Evolutionary conservation across 2,797 vertebrate genomes (phyloP), one percentile per base, ranked within the genome.

Genomic region (Eospalax fontanierii): DNA sequence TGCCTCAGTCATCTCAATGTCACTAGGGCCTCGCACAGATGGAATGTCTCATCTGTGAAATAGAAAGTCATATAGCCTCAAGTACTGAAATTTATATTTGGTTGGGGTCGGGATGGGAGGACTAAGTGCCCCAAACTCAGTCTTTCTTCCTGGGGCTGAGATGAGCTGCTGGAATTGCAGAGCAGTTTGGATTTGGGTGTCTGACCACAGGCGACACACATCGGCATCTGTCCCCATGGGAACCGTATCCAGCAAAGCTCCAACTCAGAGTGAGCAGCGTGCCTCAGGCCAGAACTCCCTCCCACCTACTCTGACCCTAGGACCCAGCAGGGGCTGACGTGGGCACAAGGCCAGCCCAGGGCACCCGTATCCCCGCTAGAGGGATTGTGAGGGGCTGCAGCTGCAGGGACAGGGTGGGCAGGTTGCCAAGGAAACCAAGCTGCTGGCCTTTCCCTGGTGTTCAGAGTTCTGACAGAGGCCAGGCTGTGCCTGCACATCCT

Each of bases 161-260:
- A 86, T 50, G 78, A 80, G 70, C 91, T 63, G 63, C 63, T 59
- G 61, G n/a, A 81, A 63, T 10, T 50, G n/a, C 63, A 83, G 59
- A 65, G 92, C 50, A 22, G 61, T 16, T 68, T 70, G 57, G 87
- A 75, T 61, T 50, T 4, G 9, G 89, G 46, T 24, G 54, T 93
- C 83, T 97, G 95, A 89, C 93, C 76, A 24, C 63, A 76, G 93
- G 79, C 86, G 83, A 70, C 16, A 0, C 24, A 43, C 86, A 85
- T 73, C 82, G 92, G 92, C 76, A 30, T 73, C 95, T 59, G 38
- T 97, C 95, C 97, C 97, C 96, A 97, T 97, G 95, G 97, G 97
- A 97, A 97, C 97, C 9, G 0, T 7, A 88, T 63, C 93, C 38
- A 90, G 89, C 86, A 40, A 57, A 78, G 38, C 84, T 93, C 75